phyloP scores from a whole-genome alignment of 2,888 invertebrate species.

The Dasysyrphus albostriatus region DNA sequence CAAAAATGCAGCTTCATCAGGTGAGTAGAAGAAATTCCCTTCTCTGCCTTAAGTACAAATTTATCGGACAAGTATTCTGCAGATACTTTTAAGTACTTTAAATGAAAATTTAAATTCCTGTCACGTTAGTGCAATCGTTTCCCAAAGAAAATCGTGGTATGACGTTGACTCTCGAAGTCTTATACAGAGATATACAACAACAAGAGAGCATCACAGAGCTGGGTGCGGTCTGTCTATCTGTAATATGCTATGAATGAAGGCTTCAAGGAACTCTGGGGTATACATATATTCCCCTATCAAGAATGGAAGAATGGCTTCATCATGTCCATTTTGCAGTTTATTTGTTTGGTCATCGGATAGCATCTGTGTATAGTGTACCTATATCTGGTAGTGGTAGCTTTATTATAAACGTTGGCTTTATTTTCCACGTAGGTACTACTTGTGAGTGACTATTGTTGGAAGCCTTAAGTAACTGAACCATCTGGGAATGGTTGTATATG shows the following conservation, averaged over 20 bases:
- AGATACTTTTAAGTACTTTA: neutral
- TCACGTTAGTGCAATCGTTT: constrained; percentile 62
- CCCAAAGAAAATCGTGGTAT: constrained; percentile 34
- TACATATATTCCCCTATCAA: no score
- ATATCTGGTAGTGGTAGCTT: neutral
- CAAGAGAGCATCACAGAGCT: neutral
- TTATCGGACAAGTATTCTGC: neutral
- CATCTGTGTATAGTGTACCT: neutral
- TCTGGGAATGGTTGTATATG: constrained; percentile 35
- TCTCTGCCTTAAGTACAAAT: neutral
- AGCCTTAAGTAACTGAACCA: constrained; percentile 42
- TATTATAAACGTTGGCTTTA: constrained; percentile 4
- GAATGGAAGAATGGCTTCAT: constrained; percentile 69
- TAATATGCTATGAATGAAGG: neutral
- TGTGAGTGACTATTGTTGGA: constrained; percentile 11
- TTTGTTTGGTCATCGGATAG: constrained; percentile 61
- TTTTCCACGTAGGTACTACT: constrained; percentile 6
- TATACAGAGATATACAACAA: neutral
- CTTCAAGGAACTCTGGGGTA: constrained; percentile 32
- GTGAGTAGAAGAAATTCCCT: no score
- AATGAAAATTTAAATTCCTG: constrained; percentile 51
- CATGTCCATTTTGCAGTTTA: constrained; percentile 66
- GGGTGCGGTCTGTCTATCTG: neutral
- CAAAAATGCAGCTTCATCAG: no score
- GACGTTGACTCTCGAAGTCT: neutral